phyloP scores from a whole-genome alignment of 2,888 invertebrate genomes.

The Ptychoptera contaminata region DNA sequence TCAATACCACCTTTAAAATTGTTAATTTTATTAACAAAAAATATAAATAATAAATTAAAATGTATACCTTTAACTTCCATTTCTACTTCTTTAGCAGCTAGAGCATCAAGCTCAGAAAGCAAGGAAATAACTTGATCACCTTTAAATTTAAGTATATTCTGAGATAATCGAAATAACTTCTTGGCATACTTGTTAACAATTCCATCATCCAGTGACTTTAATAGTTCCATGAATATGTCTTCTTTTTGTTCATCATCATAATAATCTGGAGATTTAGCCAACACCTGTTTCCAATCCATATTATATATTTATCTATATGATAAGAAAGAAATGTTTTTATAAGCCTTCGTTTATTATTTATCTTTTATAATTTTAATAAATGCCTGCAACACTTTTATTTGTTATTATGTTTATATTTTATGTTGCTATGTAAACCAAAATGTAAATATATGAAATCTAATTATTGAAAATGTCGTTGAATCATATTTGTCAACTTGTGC shows the following conservation, averaged over 20 bases:
- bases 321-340: no score
- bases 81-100: slow-evolving; percentile 5
- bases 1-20: slow-evolving; percentile 14
- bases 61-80: slow-evolving; percentile 5
- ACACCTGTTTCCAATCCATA: slow-evolving; percentile 3
- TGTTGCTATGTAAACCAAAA: no score
- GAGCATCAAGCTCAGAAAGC: background rate
- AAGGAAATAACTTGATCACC: slow-evolving; percentile 16
- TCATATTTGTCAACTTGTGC: no score
- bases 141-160: slow-evolving; percentile 24
- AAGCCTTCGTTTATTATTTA: no score
- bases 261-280: background rate
- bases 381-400: no score
- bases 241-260: slow-evolving; percentile 12
- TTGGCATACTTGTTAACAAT: slow-evolving; percentile 25
- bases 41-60: background rate
- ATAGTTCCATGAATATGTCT: slow-evolving; percentile 22
- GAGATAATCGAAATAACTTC: slow-evolving; percentile 23
- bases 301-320: background rate
- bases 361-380: no score
- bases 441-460: no score
- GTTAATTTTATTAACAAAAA: background rate
- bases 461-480: no score
- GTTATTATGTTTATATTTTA: no score
- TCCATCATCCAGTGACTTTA: slow-evolving; percentile 20